These are phyloP conservation scores for Temnothorax unifasciatus DNA, from an alignment of 2,888 invertebrate species.

Conservation along the genomic window DNA sequence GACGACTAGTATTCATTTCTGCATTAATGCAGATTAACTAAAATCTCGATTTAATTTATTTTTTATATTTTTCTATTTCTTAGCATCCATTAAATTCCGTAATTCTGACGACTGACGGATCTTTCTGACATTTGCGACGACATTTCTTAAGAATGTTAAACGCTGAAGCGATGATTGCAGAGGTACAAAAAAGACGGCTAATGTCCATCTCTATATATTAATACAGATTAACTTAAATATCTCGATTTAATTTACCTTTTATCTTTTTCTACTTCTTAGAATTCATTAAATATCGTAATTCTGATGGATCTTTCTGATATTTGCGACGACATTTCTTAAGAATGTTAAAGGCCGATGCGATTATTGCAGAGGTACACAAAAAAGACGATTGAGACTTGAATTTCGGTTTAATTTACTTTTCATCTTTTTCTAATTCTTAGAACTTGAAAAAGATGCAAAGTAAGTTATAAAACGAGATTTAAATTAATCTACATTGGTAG, in stretches of 20 bases:
- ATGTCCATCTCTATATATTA: not conserved
- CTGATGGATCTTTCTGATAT: not conserved
- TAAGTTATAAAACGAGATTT: not conserved
- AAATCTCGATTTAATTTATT: not conserved
- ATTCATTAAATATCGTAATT: not conserved
- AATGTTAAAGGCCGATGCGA: not conserved
- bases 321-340: not conserved
- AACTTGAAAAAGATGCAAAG: not conserved
- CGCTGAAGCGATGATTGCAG: not conserved
- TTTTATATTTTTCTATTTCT: not conserved
- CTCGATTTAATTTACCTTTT: not conserved
- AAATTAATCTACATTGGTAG: not conserved
- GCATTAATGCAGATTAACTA: not conserved
- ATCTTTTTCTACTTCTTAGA: not conserved
- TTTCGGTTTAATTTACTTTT: not conserved
- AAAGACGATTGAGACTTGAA: not conserved
- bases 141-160: not conserved
- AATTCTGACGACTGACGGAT: constrained; percentile 11
- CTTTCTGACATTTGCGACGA: not conserved
- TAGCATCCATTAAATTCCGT: not conserved
- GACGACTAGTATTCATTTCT: not conserved
- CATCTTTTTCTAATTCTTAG: not conserved
- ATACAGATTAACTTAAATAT: not conserved
- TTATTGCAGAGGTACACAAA: not conserved
- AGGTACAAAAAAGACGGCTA: not conserved